phyloP scores from a whole-genome alignment of 2,797 vertebrate genomes.

The Poeciliopsis infans region DNA sequence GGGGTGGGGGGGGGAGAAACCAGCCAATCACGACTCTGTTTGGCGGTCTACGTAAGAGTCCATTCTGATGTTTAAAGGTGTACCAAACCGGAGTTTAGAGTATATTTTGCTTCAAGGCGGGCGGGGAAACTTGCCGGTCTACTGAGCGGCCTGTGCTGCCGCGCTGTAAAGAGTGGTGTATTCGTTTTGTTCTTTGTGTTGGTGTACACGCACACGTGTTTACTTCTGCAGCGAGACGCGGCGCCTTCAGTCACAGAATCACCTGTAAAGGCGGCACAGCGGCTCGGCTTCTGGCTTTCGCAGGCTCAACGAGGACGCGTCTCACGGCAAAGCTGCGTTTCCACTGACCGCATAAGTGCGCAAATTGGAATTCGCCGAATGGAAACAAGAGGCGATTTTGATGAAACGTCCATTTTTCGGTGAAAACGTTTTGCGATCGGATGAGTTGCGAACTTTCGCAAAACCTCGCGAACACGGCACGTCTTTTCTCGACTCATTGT shows the following conservation, averaged over 20 bases:
- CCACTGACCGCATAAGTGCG: no score
- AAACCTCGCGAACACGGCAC: no score
- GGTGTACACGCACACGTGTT: slow-evolving; percentile 64
- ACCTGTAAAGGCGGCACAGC: slow-evolving; percentile 32
- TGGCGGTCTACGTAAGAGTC: slow-evolving; percentile 13
- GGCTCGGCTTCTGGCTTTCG: slow-evolving; percentile 32
- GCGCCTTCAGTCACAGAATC: slow-evolving; percentile 44
- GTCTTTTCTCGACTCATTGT: no score
- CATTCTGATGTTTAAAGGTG: slow-evolving; percentile 19
- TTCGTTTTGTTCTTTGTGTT: slow-evolving; percentile 62
- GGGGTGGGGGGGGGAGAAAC: not conserved
- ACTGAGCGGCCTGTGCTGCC: slow-evolving; percentile 21
- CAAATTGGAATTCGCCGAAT: no score
- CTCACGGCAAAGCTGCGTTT: not conserved
- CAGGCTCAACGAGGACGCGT: slow-evolving; percentile 11
- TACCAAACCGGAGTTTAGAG: slow-evolving; percentile 25
- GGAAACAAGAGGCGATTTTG: no score
- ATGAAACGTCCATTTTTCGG: no score
- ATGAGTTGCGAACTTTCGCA: no score
- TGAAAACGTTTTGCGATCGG: no score
- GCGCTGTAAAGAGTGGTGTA: slow-evolving; percentile 36
- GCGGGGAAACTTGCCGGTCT: slow-evolving; percentile 18
- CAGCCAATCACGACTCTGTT: slow-evolving; percentile 8
- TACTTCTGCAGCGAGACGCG: slow-evolving; percentile 51
- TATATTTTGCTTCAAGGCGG: slow-evolving; percentile 27